Conservation (phyloP, 1,140 invertebrate genomes). For the Macrobrachium rosenbergii region DNA sequence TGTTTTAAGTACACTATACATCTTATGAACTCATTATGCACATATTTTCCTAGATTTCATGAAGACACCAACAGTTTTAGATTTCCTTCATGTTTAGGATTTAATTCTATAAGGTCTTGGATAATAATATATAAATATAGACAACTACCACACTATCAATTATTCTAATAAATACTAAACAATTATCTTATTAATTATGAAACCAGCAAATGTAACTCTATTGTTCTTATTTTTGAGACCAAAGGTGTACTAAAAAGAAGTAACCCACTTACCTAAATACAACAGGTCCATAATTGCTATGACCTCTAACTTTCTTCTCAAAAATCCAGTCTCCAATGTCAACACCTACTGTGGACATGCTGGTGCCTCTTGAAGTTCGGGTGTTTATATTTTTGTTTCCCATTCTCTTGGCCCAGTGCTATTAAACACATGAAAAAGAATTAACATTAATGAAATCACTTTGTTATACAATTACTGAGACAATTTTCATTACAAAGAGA, state of each 20-base stretch:
- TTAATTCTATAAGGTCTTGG: too few relatives aligned
- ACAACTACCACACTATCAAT: too few relatives aligned
- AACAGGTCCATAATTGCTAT: slow-evolving; percentile 86
- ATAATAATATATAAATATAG: too few relatives aligned
- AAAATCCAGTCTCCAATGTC: slow-evolving; percentile 96
- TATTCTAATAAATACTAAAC: background rate
- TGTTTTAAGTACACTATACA: too few relatives aligned
- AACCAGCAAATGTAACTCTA: too few relatives aligned
- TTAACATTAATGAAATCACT: background rate
- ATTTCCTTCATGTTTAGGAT: too few relatives aligned
- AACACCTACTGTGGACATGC: slow-evolving; percentile 95
- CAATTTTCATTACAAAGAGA: background rate
- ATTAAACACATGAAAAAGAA: slow-evolving; percentile 62
- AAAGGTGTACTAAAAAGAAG: too few relatives aligned
- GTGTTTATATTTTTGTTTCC: slow-evolving; percentile 86
- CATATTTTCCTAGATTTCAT: too few relatives aligned
- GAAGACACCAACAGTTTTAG: too few relatives aligned
- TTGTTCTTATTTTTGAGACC: too few relatives aligned
- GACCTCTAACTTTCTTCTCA: slow-evolving; percentile 82
- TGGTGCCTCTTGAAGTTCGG: slow-evolving; percentile 82
- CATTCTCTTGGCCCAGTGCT: slow-evolving; percentile 95
- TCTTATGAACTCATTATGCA: too few relatives aligned
- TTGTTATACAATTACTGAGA: background rate
- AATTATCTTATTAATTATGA: background rate
- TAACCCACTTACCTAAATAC: slow-evolving; percentile 78